These are phyloP conservation scores for Conistra vaccinii DNA, from an alignment of 2,888 invertebrate genomes.

Conservation along the genomic window DNA sequence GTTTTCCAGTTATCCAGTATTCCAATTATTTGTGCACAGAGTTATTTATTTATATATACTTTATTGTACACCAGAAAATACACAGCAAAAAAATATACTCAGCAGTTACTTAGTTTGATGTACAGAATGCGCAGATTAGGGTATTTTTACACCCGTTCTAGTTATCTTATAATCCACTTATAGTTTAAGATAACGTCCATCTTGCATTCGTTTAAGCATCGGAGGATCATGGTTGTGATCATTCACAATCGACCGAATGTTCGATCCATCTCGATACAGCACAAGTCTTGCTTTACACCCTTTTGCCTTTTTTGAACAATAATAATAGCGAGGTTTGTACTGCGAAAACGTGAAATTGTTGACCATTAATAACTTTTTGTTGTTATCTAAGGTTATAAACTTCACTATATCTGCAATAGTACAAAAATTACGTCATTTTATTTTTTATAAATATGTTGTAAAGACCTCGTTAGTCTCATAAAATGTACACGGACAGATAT, in stretches of 20 bases:
- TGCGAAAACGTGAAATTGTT: conserved; percentile 74
- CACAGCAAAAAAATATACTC: too few species aligned
- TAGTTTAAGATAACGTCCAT: conserved; percentile 17
- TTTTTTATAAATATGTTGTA: not conserved
- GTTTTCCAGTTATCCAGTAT: too few species aligned
- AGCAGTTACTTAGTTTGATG: too few species aligned
- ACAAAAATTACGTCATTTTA: not conserved
- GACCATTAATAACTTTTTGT: conserved; percentile 72
- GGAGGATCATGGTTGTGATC: conserved; percentile 74
- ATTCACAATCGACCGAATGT: conserved; percentile 56
- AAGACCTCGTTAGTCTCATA: not conserved
- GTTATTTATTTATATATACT: too few species aligned
- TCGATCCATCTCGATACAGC: conserved; percentile 64
- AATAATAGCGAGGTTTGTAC: conserved; percentile 70
- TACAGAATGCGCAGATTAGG: too few species aligned
- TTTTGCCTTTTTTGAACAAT: conserved; percentile 76
- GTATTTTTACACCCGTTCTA: not conserved
- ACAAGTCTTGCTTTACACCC: conserved; percentile 76
- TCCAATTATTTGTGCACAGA: too few species aligned
- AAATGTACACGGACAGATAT: not conserved
- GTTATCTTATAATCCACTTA: not conserved
- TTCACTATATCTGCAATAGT: conserved; percentile 64
- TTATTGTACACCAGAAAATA: too few species aligned
- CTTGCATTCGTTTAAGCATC: conserved; percentile 40
- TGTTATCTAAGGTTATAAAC: conserved; percentile 68